phyloP scores from a whole-genome alignment of 2,113 vertebrate species.

The Trematocara marginatum region DNA sequence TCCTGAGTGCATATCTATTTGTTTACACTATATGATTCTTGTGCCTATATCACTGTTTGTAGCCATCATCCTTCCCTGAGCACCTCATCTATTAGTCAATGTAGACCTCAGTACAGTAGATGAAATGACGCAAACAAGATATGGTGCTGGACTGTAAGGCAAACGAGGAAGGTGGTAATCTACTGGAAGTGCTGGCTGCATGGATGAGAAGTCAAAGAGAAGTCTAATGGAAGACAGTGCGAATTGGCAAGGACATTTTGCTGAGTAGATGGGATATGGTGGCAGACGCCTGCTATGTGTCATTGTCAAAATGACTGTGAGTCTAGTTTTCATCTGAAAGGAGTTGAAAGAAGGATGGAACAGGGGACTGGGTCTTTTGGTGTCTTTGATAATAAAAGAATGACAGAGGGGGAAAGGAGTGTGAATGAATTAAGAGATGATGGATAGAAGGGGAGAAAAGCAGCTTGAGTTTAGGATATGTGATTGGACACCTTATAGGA shows the following conservation, averaged over 20 bases:
- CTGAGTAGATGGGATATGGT: slow-evolving; percentile 50
- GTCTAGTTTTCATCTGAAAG: slow-evolving; percentile 27
- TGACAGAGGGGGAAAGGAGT: not conserved
- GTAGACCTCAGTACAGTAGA: slow-evolving; percentile 4
- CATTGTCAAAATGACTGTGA: slow-evolving; percentile 40
- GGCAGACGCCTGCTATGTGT: slow-evolving; percentile 39
- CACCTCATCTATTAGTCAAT: slow-evolving; percentile 11
- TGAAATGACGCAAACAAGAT: slow-evolving; percentile 37
- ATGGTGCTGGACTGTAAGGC: not conserved
- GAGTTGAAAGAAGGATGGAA: slow-evolving; percentile 17
- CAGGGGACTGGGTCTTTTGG: not conserved
- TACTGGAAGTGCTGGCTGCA: slow-evolving; percentile 19
- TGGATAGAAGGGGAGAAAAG: not conserved
- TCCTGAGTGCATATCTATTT: not conserved
- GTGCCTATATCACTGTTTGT: not conserved
- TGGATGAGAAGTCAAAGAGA: slow-evolving; percentile 24
- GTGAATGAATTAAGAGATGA: slow-evolving; percentile 34
- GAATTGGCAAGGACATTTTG: slow-evolving; percentile 38
- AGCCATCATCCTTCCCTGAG: not conserved
- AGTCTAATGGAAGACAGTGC: slow-evolving; percentile 40
- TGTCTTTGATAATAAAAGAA: slow-evolving; percentile 24
- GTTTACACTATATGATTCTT: not conserved
- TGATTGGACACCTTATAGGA: slow-evolving; percentile 13
- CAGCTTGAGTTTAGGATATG: not conserved
- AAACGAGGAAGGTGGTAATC: slow-evolving; percentile 11